A percentile compares a stretch with the other conserved stretches of the same genome.
Conservation (phyloP, 2,797 vertebrate genomes). For the Streptopelia turtur region DNA sequence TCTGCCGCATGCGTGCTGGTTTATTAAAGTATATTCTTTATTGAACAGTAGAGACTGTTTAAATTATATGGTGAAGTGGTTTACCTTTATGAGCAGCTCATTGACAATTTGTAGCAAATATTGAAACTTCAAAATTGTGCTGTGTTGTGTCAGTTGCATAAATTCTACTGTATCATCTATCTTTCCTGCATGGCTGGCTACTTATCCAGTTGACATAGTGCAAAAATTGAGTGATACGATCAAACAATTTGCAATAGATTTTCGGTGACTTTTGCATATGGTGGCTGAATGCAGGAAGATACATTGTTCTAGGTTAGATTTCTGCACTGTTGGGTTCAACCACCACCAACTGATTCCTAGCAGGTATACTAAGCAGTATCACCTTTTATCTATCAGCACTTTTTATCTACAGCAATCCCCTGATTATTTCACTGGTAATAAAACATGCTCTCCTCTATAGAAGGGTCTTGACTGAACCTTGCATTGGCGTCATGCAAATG, state of each 20-base stretch:
- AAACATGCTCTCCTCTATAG: not conserved
- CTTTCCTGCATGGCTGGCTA: not conserved
- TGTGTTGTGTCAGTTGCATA: not conserved
- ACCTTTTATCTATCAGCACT: not conserved
- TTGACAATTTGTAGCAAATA: not conserved
- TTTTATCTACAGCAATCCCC: not conserved
- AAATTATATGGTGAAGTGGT: not conserved
- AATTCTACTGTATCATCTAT: not conserved
- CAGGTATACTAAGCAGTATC: not conserved
- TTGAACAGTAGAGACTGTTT: not conserved
- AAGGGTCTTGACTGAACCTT: constrained; percentile 26
- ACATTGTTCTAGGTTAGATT: not conserved
- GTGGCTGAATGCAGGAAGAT: not conserved
- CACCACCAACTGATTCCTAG: not conserved
- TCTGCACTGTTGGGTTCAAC: not conserved
- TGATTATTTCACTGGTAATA: constrained; percentile 15
- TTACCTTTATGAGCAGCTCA: not conserved
- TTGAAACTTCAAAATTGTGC: not conserved
- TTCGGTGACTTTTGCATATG: not conserved
- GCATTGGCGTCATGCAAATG: constrained; percentile 23
- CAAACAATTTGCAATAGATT: not conserved
- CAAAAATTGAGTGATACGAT: not conserved
- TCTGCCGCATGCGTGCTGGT: not conserved
- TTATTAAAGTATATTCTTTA: not conserved
- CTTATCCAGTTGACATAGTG: not conserved